These are phyloP conservation scores for Chorisops tibialis DNA, from an alignment of 2,888 invertebrate species.

Conservation along the genomic window DNA sequence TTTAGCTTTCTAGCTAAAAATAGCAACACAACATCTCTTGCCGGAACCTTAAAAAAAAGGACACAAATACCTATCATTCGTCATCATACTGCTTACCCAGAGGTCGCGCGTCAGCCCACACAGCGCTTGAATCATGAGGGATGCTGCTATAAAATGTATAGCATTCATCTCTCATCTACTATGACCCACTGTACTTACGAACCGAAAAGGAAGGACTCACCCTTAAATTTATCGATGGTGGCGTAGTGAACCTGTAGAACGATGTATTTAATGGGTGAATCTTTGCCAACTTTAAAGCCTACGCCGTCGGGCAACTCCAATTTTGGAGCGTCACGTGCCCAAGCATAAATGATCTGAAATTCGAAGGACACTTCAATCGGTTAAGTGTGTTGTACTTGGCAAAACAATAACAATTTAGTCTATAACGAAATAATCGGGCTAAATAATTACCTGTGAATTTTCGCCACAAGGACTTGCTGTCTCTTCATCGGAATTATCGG, in stretches of 20 bases:
- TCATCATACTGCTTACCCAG: no score
- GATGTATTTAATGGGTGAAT: constrained; percentile 79
- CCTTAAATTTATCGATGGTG: constrained; percentile 59
- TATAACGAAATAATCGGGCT: no score
- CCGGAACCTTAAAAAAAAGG: no score
- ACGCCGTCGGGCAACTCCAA: constrained; percentile 79
- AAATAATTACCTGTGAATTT: constrained; percentile 51
- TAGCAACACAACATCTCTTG: no score
- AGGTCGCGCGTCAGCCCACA: no score
- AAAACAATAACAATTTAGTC: no score
- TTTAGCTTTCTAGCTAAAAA: neutral
- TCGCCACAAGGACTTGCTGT: constrained; percentile 72
- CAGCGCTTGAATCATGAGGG: no score
- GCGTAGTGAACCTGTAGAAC: constrained; percentile 93
- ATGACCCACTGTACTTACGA: no score
- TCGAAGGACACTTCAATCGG: neutral
- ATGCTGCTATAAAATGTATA: no score
- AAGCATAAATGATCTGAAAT: constrained; percentile 82
- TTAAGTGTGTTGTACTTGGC: neutral
- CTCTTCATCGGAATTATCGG: constrained; percentile 54
- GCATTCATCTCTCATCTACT: no score
- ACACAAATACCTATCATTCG: no score
- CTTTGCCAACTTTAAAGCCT: constrained; percentile 86
- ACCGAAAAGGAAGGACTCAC: constrained; percentile 50
- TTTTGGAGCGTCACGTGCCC: constrained; percentile 88